Percentiles rank a stretch among this genome's conserved stretches.
phyloP scores from a whole-genome alignment of 1,140 invertebrate species.

The Augochlora pura region DNA sequence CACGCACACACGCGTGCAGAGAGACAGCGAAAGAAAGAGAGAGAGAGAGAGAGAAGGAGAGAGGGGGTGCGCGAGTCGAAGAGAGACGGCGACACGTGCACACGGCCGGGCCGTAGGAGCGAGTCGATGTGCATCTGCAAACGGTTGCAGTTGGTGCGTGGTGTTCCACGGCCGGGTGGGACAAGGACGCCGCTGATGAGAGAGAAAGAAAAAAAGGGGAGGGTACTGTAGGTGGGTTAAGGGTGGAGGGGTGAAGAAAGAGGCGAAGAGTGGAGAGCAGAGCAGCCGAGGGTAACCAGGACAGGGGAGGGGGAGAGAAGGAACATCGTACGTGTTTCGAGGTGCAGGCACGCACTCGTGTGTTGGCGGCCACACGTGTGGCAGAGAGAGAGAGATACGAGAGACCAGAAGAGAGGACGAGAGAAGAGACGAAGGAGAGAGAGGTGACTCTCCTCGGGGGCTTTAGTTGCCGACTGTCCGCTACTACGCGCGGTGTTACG shows the following conservation, averaged over 20 bases:
- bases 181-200: slow-evolving; percentile 20
- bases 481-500: slow-evolving; percentile 70
- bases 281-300: slow-evolving; percentile 15
- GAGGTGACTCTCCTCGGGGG: slow-evolving; percentile 71
- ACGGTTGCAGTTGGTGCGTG: slow-evolving; percentile 57
- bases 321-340: slow-evolving; percentile 47
- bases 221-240: slow-evolving; percentile 57
- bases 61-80: too few species aligned
- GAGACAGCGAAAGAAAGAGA: too few species aligned
- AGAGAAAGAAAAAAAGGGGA: slow-evolving; percentile 31
- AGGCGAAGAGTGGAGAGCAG: slow-evolving; percentile 22
- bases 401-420: slow-evolving; percentile 62
- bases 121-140: slow-evolving; percentile 55
- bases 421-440: slow-evolving; percentile 65
- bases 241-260: slow-evolving; percentile 40
- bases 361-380: slow-evolving; percentile 58
- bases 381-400: slow-evolving; percentile 59
- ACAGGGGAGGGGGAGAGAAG: slow-evolving; percentile 3
- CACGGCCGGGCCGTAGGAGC: not conserved
- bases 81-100: not conserved
- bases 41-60: too few species aligned
- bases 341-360: slow-evolving; percentile 55
- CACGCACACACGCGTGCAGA: slow-evolving; percentile 13
- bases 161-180: slow-evolving; percentile 34
- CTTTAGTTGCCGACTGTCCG: slow-evolving; percentile 74